These are phyloP conservation scores for Sitophilus oryzae DNA, from an alignment of 1,140 invertebrate species.

Conservation along the genomic window DNA sequence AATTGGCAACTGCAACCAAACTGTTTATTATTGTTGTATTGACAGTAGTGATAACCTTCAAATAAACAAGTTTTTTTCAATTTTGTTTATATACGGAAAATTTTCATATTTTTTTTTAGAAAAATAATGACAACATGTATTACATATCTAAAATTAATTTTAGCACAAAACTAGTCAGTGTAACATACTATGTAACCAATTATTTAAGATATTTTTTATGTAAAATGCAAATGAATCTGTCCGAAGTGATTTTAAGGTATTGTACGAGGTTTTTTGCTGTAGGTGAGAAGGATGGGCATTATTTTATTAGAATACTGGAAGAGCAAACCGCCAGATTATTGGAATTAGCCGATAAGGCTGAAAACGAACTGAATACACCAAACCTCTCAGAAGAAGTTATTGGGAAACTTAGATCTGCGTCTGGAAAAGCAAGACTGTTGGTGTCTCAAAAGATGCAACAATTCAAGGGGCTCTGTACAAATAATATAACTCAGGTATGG, in stretches of 20 bases:
- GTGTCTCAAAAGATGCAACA: constrained; percentile 92
- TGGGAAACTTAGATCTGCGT: constrained; percentile 78
- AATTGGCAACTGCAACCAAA: neutral
- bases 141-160: constrained; percentile 3
- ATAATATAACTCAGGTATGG: constrained; percentile 64
- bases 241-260: neutral
- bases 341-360: constrained; percentile 58
- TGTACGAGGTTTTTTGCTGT: constrained; percentile 2
- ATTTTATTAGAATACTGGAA: constrained; percentile 68
- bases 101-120: neutral
- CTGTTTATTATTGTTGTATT: neutral
- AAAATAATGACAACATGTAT: constrained; percentile 12
- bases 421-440: constrained; percentile 85
- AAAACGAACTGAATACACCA: constrained; percentile 51
- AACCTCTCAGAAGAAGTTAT: constrained; percentile 68
- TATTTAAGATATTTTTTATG: constrained; percentile 9
- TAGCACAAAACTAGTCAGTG: neutral
- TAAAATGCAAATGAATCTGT: constrained; percentile 2
- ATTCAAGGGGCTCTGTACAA: constrained; percentile 76
- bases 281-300: constrained; percentile 61
- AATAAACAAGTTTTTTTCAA: neutral
- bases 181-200: neutral
- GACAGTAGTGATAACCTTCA: neutral
- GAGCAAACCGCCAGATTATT: constrained; percentile 65
- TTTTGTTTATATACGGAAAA: neutral